Evolutionary conservation across 2,113 vertebrate species (phyloP), one percentile per base, ranked within the genome.

Genomic region (Leptobrachium leishanense): DNA sequence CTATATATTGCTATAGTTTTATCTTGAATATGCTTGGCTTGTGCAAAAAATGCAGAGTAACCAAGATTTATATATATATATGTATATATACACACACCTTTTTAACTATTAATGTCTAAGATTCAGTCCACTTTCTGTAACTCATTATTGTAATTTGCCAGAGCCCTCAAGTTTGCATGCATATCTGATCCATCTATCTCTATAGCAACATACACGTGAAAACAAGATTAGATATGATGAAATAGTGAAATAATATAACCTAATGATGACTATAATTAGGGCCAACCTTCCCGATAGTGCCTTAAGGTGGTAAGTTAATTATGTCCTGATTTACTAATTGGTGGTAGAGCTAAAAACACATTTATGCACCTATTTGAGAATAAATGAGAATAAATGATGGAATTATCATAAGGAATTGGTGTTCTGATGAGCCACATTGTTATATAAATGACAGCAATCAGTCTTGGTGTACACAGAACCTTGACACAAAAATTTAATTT

Each of bases 401-500:
- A 62, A 42, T 74, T 74, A 72, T 67, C 54, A 81, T 68, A 50
- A 57, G 71, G 67, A 59, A 81, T 74, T 81, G 44, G 64, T 42
- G 43, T 41, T 20, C 53, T 74, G 64, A 81, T 68, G 43, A 68
- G 46, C 59, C 65, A 68, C 42, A 68, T 68, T 41, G 65, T 46
- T 72, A 57, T 72, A 64, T 59, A 46, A 64, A 81, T 81, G 72
- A 67, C 50, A 6, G 70, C 70, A 67, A 55, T 63, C 64, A 68
- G n/a, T 68, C 71, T 81, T 62, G 53, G 74, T 81, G 43, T 81
- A 63, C 72, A 68, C 54, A 74, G 73, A 81, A 81, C 72, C 71
- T 59, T 74, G 69, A 68, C 65, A 74, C 74, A 63, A 74, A 80
- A 57, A 74, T 62, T 68, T 68, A 74, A 81, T 74, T 68, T 68